phyloP scores from a whole-genome alignment of 1,140 invertebrate genomes.

The Mizuhopecten yessoensis region DNA sequence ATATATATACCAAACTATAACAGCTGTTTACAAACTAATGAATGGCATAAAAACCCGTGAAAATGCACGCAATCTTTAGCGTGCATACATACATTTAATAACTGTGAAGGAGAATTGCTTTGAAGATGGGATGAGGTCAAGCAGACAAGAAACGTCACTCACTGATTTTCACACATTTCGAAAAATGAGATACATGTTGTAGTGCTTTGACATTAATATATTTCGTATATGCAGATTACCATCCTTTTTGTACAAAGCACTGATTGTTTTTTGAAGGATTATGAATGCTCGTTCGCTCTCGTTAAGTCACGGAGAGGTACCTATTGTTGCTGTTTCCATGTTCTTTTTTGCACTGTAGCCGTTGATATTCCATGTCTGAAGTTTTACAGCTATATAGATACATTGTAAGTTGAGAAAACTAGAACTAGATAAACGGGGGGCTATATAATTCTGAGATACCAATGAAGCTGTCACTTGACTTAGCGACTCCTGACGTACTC shows the following conservation, averaged over 20 bases:
- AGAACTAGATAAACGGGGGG: not conserved
- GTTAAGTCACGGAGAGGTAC: not conserved
- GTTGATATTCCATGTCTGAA: not conserved
- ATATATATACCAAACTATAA: constrained; percentile 13
- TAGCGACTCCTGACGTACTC: not conserved
- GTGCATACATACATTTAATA: constrained; percentile 11
- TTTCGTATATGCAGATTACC: too few relatives aligned
- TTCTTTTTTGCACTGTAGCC: not conserved
- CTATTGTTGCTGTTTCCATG: not conserved
- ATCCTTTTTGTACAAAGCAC: not conserved
- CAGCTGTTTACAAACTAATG: constrained; percentile 1
- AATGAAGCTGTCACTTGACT: constrained; percentile 26
- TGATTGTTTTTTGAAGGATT: not conserved
- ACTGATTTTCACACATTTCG: not conserved
- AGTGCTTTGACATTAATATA: not conserved
- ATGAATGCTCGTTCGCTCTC: not conserved
- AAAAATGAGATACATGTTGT: not conserved
- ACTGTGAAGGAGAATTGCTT: not conserved
- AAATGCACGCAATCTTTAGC: constrained; percentile 1
- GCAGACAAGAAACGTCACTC: constrained; percentile 16
- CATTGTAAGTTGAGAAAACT: constrained; percentile 16
- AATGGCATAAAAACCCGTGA: not conserved
- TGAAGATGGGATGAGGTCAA: constrained; percentile 24
- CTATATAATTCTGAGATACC: not conserved
- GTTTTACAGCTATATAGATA: not conserved